Evolutionary conservation across 2,888 invertebrate genomes (phyloP), one percentile per base, ranked within the genome.

Genomic region (Monochamus alternatus): DNA sequence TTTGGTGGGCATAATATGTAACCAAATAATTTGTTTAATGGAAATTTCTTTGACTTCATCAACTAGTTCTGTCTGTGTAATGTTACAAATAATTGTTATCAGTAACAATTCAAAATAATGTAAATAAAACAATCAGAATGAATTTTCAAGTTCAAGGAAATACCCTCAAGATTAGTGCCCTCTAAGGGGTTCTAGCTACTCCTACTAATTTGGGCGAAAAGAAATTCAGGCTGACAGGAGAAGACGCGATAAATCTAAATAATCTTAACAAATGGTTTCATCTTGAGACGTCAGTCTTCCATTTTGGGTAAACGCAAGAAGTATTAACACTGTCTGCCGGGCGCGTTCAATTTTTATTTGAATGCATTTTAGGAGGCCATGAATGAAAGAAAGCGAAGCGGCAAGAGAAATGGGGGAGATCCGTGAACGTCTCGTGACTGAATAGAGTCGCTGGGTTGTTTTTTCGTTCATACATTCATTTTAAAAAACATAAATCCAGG

Each of bases 211-310:
- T 51, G 32, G 31, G 55, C 32, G 55, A 55, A 55, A 67, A 32
- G 66, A 55, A 38, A 51, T 67, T 52, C 31, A 5, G 52, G 3
- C 31, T 32, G n/a, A 55, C 43, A 14, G 43, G 14, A 38, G 38
- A 60, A 60, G 38, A 66, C 30, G 30, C 52, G 51, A 67, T 67
- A 67, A 67, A 67, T 67, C 51, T 67, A 51, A 67, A 67, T 67
- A 67, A 67, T 67, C 66, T 32, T 55, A 52, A 67, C 38, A 67
- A 67, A 67, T 67, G 66, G 66, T 32, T 38, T 67, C 51, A 67
- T 67, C 66, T 67, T n/a, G 51, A 55, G 55, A 55, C 52, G 66
- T 55, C 66, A 55, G 30, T 55, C 3, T 52, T 31, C 66, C 66
- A 55, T 55, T 67, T 67, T 31, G 32, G 52, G 31, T 67, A 52